A percentile compares a stretch with the other conserved stretches of the same genome.
Evolutionary conservation across 2,113 vertebrate species (phyloP).

Genomic region (Ameiurus melas): DNA sequence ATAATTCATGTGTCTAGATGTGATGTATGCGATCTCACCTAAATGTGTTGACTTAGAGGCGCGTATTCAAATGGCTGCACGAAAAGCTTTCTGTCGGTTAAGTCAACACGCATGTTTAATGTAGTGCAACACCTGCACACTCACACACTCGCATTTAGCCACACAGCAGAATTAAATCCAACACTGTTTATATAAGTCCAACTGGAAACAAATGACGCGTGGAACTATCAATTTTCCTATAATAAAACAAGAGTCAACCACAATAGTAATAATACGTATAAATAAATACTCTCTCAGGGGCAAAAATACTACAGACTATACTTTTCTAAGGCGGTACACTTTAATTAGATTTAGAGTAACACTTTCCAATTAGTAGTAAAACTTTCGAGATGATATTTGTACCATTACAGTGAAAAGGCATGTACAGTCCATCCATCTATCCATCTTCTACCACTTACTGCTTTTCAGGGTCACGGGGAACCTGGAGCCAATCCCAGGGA

Average conservation of each 20-base stretch:
- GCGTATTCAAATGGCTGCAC: constrained; percentile 52
- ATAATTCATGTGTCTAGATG: constrained; percentile 79
- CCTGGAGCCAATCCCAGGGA: too few species aligned
- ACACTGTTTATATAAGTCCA: constrained; percentile 26
- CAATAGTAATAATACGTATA: neutral
- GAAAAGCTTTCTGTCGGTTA: constrained; percentile 52
- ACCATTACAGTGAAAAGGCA: neutral
- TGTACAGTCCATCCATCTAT: neutral
- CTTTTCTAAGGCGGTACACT: too few species aligned
- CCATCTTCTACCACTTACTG: too few species aligned
- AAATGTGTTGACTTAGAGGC: constrained; percentile 75
- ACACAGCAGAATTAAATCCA: constrained; percentile 20
- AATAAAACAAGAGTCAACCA: neutral
- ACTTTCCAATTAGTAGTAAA: neutral
- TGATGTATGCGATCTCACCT: constrained; percentile 73
- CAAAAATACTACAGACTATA: neutral
- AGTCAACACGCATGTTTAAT: constrained; percentile 46
- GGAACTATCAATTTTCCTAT: neutral
- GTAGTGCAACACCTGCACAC: constrained; percentile 45
- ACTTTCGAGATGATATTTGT: neutral
- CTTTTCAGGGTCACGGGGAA: too few species aligned
- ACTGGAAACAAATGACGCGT: constrained; percentile 15
- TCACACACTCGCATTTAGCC: constrained; percentile 25
- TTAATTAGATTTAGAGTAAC: neutral
- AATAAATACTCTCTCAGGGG: too few species aligned